These are phyloP conservation scores for Chloroceryle amazona DNA, from an alignment of 2,797 vertebrate genomes.

Conservation along the genomic window DNA sequence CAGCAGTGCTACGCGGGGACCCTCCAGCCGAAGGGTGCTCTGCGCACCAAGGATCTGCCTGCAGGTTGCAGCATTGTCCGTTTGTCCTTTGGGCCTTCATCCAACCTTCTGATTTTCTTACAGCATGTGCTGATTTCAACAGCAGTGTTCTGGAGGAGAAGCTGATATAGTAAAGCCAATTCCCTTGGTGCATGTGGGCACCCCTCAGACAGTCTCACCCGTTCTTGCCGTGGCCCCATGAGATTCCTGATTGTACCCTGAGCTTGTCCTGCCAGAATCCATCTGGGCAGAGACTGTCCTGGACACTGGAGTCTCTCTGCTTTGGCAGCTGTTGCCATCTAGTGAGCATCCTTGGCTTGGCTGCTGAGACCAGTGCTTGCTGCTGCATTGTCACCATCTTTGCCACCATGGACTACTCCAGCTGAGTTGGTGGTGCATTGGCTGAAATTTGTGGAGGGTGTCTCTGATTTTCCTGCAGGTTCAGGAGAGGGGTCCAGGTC, in stretches of 20 bases:
- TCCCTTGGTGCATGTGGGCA: not conserved
- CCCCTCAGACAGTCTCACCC: not conserved
- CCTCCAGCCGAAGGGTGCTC: not conserved
- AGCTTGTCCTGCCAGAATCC: not conserved
- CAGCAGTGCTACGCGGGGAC: rapidly evolving
- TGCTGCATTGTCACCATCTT: not conserved
- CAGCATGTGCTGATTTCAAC: rapidly evolving
- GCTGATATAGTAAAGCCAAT: rapidly evolving
- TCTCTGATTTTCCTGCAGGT: not conserved
- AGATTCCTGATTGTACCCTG: not conserved
- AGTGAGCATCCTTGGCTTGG: slow-evolving; percentile 35
- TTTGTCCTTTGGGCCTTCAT: not conserved
- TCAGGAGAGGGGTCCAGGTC: not conserved
- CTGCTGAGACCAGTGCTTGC: not conserved
- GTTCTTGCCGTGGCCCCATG: rapidly evolving
- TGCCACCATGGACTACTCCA: not conserved
- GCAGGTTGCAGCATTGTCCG: not conserved
- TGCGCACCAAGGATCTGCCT: not conserved
- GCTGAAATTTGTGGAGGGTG: not conserved
- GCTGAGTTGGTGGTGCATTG: not conserved
- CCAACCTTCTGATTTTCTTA: not conserved
- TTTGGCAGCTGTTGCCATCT: slow-evolving; percentile 49
- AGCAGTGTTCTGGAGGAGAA: not conserved
- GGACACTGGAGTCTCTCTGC: not conserved
- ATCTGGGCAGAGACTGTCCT: not conserved